Evolutionary conservation across 2,113 vertebrate genomes (phyloP), one percentile per base, ranked within the genome.

Genomic region (Seriola rivoliana): DNA sequence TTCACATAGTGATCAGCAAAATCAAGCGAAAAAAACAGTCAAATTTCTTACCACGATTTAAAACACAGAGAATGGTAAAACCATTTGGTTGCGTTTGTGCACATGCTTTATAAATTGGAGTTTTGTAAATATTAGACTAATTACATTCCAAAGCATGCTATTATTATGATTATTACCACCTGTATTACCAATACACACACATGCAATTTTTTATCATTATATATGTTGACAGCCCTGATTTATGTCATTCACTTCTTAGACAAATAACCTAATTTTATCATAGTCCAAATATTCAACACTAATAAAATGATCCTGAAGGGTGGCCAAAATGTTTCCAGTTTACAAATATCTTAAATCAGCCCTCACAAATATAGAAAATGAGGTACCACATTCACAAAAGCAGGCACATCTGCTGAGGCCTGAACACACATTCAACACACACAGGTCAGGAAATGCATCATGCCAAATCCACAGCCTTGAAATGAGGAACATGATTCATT

Each of bases 401-500:
- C 69, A 38, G 52, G 60, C 85, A 80, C 85, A 92, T 92, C 81
- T 92, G 91, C 85, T 71, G 83, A 44, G 36, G 74, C 72, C 84
- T 81, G 77, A 87, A 77, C n/a, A 75, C 78, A 75, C 70, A 81
- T 68, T 78, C 79, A 76, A 85, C 73, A 73, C 80, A 81, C 80
- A 81, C 67, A 71, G 64, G 36, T 62, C 88, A 94, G 93, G 92
- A 94, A 95, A 91, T 86, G 29, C 87, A 91, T 89, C 87, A 80
- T 71, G 75, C 52, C 46, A 78, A 88, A 85, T 85, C 70, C 23
- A 92, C 23, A 12, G 88, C 91, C 89, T 94, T 87, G 88, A 93
- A 93, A 87, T 85, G 81, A 93, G 93, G 93, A 95, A 92, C 89
- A 94, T 93, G 93, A 95, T 93, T 95, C 90, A 93, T 88, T 94